Evolutionary conservation across 2,797 vertebrate species (phyloP), one percentile per base, ranked within the genome.

Genomic region (Poeciliopsis presidionis): DNA sequence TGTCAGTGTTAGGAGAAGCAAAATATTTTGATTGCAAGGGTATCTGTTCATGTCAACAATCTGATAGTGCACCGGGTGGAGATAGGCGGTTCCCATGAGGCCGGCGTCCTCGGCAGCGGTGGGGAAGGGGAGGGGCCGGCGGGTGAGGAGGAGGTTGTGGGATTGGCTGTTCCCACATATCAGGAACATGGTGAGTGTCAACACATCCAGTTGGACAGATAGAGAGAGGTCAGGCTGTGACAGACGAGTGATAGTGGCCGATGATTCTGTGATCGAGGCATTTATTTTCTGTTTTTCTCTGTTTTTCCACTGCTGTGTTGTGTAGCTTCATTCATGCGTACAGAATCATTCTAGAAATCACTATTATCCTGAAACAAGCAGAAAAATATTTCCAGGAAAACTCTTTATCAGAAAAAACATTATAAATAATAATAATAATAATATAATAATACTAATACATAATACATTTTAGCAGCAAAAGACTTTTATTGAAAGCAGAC

Each of bases 1-100:
- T 93, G 94, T 95, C 95, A 92, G 95, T 93, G 92, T 92, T 89
- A 81, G 92, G 94, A 94, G 95, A 97, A 96, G 95, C 95, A 96
- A 97, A 97, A 97, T 97, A 97, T 98, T 98, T 97, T 97, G 95
- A 94, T 96, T 96, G 92, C 91, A 65, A 92, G 93, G 93, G 93
- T 96, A 96, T 96, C 97, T 97, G 95, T 95, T 95, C 80, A 47
- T 96, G 95, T 96, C 96, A 98, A 97, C 95, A 97, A 96, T 94
- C 94, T 95, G 96, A 96, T 97, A 97, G 93, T 81, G 79, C 83
- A 79, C 90, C 85, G 90, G 87, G 90, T 87, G 85, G 91, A 94
- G 93, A 93, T 95, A 92, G 90, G 87, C n/a, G 46, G 92, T 96
- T 96, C 94, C 94, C 95, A 96, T 92, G 96, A 96, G 95, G 95